These are phyloP conservation scores for Butastur rufipennis DNA, from an alignment of 2,113 vertebrate species.

Conservation along the genomic window DNA sequence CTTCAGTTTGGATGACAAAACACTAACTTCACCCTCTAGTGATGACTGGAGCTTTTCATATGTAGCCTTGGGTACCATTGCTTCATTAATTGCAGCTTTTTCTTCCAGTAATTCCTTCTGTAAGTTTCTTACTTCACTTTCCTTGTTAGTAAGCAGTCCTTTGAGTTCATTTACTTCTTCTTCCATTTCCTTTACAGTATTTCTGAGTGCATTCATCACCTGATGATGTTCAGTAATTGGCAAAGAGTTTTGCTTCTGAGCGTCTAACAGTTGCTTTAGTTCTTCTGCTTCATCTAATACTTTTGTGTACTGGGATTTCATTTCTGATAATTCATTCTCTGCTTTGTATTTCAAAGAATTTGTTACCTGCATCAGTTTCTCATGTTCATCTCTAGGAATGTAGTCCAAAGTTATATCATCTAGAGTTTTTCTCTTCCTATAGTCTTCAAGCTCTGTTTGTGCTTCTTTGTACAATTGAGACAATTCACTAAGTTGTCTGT, in stretches of 20 bases:
- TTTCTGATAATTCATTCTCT: constrained; percentile 75
- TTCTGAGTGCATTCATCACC: constrained; percentile 82
- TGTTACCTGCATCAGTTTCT: constrained; percentile 71
- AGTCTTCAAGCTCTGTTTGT: constrained; percentile 82
- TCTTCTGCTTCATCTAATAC: constrained; percentile 77
- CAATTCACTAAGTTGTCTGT: constrained; percentile 85
- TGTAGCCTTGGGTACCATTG: constrained; percentile 76
- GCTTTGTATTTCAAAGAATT: constrained; percentile 77
- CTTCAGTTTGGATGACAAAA: constrained; percentile 83
- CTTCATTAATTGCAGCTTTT: constrained; percentile 73
- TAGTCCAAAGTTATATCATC: constrained; percentile 63
- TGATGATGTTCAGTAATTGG: constrained; percentile 84
- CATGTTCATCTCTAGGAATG: constrained; percentile 76
- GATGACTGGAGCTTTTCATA: constrained; percentile 78
- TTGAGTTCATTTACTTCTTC: constrained; percentile 75
- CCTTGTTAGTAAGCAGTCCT: constrained; percentile 78
- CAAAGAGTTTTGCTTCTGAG: constrained; percentile 82
- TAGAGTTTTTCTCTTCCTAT: constrained; percentile 72
- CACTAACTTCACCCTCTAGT: constrained; percentile 79
- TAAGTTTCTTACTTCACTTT: constrained; percentile 77
- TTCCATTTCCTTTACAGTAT: constrained; percentile 82
- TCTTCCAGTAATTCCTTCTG: constrained; percentile 79
- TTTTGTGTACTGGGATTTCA: constrained; percentile 74
- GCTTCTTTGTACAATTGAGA: constrained; percentile 91
- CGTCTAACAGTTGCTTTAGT: constrained; percentile 80